Conservation (phyloP, 2,113 vertebrate species). For the Paralichthys olivaceus region DNA sequence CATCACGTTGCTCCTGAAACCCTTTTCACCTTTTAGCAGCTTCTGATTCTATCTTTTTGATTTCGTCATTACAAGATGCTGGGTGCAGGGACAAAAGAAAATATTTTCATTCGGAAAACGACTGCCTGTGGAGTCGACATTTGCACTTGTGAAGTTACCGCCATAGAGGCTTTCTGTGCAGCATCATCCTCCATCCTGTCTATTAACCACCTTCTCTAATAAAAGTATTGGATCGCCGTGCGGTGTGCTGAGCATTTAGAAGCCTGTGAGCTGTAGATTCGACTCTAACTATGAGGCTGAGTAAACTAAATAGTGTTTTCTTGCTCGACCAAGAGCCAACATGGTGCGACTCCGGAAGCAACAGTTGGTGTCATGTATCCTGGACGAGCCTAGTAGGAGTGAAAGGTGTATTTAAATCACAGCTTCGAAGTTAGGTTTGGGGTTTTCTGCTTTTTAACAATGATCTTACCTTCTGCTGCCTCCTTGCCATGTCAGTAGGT, state of each 20-base stretch:
- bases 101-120: neutral
- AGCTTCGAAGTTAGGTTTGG: neutral
- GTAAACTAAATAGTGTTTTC: neutral
- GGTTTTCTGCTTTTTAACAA: neutral
- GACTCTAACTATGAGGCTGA: neutral
- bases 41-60: neutral
- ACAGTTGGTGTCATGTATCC: slow-evolving; percentile 59
- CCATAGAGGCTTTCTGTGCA: neutral
- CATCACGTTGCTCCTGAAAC: neutral
- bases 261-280: neutral
- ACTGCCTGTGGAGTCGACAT: neutral
- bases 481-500: slow-evolving; percentile 96
- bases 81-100: neutral
- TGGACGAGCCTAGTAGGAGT: neutral
- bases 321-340: neutral
- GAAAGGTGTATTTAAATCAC: neutral
- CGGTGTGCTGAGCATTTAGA: neutral
- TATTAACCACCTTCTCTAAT: neutral
- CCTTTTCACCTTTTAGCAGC: neutral
- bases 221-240: neutral
- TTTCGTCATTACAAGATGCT: neutral
- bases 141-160: neutral
- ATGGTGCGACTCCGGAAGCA: slow-evolving; percentile 53
- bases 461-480: slow-evolving; percentile 94
- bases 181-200: neutral